These are phyloP conservation scores for Pyrochroa serraticornis DNA, from an alignment of 2,888 invertebrate species.

Conservation along the genomic window DNA sequence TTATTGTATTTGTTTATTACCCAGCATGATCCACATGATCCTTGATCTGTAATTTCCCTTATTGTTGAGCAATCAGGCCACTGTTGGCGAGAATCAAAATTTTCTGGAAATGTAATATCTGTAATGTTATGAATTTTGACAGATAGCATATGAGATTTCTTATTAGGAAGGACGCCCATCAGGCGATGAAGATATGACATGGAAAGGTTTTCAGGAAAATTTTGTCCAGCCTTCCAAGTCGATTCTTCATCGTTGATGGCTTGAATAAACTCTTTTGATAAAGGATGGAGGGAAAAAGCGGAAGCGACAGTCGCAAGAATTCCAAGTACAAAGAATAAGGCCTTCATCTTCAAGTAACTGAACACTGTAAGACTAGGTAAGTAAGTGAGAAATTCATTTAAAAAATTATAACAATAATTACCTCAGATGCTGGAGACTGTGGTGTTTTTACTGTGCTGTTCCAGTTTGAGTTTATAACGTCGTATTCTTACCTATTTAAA, in stretches of 20 bases:
- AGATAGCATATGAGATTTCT: constrained; percentile 58
- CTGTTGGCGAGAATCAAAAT: constrained; percentile 79
- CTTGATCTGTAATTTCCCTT: constrained; percentile 82
- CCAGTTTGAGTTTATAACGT: too few species aligned
- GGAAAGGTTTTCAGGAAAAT: constrained; percentile 69
- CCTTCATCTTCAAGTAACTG: too few species aligned
- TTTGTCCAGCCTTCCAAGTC: constrained; percentile 81
- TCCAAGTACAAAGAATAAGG: not conserved
- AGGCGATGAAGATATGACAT: constrained; percentile 67
- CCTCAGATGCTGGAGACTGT: too few species aligned
- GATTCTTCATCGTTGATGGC: constrained; percentile 70
- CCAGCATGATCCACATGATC: constrained; percentile 94
- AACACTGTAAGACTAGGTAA: too few species aligned
- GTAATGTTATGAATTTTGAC: constrained; percentile 51
- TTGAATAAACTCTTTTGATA: constrained; percentile 75
- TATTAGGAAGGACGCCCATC: constrained; percentile 74
- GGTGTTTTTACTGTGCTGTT: too few species aligned
- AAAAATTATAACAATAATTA: too few species aligned
- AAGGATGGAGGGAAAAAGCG: constrained; percentile 54
- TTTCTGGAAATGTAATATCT: constrained; percentile 67
- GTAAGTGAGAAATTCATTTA: too few species aligned
- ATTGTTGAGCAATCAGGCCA: constrained; percentile 90
- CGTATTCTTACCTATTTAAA: too few species aligned
- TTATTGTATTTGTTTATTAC: constrained; percentile 49
- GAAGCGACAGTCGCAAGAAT: constrained; percentile 52